These are phyloP conservation scores for Shinisaurus crocodilurus DNA, from an alignment of 2,113 vertebrate species.

Conservation along the genomic window DNA sequence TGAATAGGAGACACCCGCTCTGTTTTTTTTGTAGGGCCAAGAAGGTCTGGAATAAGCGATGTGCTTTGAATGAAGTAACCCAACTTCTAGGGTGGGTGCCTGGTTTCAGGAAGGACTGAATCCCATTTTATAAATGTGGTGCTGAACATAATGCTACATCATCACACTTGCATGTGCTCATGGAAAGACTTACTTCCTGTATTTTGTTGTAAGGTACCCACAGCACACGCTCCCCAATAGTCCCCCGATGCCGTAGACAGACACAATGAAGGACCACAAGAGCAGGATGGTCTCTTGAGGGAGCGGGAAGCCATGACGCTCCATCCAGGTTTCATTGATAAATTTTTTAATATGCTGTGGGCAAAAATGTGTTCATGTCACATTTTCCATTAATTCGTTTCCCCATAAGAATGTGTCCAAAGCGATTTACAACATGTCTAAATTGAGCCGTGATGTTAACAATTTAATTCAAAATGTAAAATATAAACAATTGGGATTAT, in stretches of 20 bases:
- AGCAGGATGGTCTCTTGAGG: constrained; percentile 73
- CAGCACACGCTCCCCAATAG: constrained; percentile 78
- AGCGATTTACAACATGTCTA: not conserved
- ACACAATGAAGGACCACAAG: constrained; percentile 83
- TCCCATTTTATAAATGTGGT: not conserved
- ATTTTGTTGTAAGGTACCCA: constrained; percentile 77
- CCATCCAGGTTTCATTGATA: constrained; percentile 86
- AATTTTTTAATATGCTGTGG: constrained; percentile 86
- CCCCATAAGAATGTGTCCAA: not conserved
- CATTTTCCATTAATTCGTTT: not conserved
- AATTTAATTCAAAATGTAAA: not conserved
- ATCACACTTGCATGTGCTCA: not conserved
- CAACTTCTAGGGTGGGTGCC: not conserved
- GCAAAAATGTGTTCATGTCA: not conserved
- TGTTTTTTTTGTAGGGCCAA: not conserved
- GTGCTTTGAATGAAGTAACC: not conserved
- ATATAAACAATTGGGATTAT: no score
- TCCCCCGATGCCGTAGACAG: constrained; percentile 79
- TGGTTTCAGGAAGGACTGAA: not conserved
- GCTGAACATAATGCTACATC: not conserved
- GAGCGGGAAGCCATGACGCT: constrained; percentile 70
- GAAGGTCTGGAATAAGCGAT: not conserved
- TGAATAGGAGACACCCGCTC: not conserved
- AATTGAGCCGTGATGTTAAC: not conserved
- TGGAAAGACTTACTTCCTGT: constrained; percentile 77